phyloP scores from a whole-genome alignment of 2,888 invertebrate genomes.

The Nemotelus nigrinus region DNA sequence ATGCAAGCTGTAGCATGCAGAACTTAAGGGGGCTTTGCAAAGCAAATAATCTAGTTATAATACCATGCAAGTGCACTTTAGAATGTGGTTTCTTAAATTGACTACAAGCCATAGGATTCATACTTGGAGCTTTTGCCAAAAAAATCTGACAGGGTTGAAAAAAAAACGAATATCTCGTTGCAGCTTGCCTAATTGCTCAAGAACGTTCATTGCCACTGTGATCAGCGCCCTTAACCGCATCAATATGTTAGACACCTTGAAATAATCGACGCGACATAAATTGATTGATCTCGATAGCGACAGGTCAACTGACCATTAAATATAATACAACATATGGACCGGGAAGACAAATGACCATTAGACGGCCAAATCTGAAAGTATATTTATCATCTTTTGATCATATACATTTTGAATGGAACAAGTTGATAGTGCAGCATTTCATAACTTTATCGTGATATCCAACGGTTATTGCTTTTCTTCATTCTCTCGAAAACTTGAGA shows the following conservation, averaged over 20 bases:
- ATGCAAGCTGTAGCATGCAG: too few relatives aligned
- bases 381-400: constrained; percentile 24
- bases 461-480: too few relatives aligned
- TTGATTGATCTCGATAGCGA: constrained; percentile 27
- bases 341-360: constrained; percentile 26
- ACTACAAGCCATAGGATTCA: too few relatives aligned
- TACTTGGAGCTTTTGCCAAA: too few relatives aligned
- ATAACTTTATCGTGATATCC: constrained; percentile 1
- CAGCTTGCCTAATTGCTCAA: too few relatives aligned
- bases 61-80: too few relatives aligned
- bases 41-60: neutral
- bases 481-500: too few relatives aligned
- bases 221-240: too few relatives aligned
- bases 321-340: neutral
- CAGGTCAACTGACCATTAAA: constrained; percentile 15
- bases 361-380: constrained; percentile 10
- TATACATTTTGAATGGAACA: constrained; percentile 5
- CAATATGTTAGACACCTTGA: neutral
- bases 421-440: constrained; percentile 30
- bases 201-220: too few relatives aligned
- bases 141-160: too few relatives aligned
- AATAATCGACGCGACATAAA: constrained; percentile 24
- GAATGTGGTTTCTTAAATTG: too few relatives aligned
- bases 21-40: neutral
- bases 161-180: too few relatives aligned